A percentile compares a stretch with the other conserved stretches of the same genome.
Evolutionary conservation across 2,113 vertebrate species (phyloP).

Genomic region (Etia nguti): DNA sequence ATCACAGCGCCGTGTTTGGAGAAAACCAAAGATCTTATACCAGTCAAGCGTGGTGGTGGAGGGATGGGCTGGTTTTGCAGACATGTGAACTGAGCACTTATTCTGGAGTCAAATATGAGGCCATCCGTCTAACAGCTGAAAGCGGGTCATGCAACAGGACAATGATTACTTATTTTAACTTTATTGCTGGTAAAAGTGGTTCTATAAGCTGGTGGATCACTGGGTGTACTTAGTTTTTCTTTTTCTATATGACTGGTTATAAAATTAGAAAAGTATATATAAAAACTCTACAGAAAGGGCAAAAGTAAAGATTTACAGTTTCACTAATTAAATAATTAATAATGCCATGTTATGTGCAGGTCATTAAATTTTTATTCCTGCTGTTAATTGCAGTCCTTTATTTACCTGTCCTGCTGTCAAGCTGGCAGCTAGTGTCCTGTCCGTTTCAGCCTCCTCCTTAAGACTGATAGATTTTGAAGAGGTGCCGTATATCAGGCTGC

Average conservation of each 20-base stretch:
- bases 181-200: neutral
- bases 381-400: neutral
- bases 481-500: conserved; percentile 46
- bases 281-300: neutral
- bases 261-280: neutral
- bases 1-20: neutral
- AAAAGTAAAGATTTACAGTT: neutral
- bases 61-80: neutral
- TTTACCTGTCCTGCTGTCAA: neutral
- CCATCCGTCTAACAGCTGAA: neutral
- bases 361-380: neutral
- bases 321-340: neutral
- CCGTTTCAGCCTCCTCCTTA: conserved; percentile 16
- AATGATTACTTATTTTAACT: neutral
- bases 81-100: neutral
- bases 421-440: neutral
- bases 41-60: neutral
- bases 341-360: neutral
- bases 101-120: neutral
- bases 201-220: neutral
- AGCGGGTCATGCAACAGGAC: neutral
- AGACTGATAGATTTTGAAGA: conserved; percentile 47
- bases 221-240: neutral
- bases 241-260: neutral
- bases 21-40: neutral